Evolutionary conservation across 2,113 vertebrate species (phyloP), one percentile per base, ranked within the genome.

Genomic region (Mionectes macconnelli): DNA sequence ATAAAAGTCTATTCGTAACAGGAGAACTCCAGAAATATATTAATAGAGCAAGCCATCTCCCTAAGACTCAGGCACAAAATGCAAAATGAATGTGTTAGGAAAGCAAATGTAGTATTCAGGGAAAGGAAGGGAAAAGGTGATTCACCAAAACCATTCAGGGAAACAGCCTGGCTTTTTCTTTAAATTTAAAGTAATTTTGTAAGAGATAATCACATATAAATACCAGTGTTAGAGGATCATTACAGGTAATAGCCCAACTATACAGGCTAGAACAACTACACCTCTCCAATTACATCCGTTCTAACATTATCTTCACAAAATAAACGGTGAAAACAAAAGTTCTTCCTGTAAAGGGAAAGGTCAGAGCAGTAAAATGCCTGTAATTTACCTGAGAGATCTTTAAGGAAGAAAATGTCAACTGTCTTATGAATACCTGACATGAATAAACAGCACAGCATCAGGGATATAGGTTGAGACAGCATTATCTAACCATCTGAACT

Each of bases 31-130:
- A 97, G 95, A 97, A 95, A 89, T 83, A 62, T 92, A 97, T 96
- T 98, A 97, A 97, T 93, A 89, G 91, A 97, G 90, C 82, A 97
- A 97, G 77, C 45, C 89, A 96, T 95, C 93, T 96, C 94, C 82
- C 74, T 76, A n/a, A 76, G 96, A 76, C 52, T 97, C 77, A 70
- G 90, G 92, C 86, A 96, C 88, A 97, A 95, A 95, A 94, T 44
- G 40, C 88, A 97, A 95, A 95, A 94, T 44, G 37, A 90, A 92
- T 93, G 82, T 75, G 84, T 93, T 84, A 94, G 88, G 91, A 95
- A 96, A 92, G 84, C 69, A 97, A 94, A 95, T 89, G 86, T 73
- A 52, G 56, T 57, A 86, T 70, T 86, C 63, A 91, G 84, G 49
- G 67, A 84, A 89, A 95, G 27, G 63, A 89, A 89, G 28, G 53